Evolutionary conservation across 2,113 vertebrate genomes (phyloP).

Genomic region (Burhinus oedicnemus): DNA sequence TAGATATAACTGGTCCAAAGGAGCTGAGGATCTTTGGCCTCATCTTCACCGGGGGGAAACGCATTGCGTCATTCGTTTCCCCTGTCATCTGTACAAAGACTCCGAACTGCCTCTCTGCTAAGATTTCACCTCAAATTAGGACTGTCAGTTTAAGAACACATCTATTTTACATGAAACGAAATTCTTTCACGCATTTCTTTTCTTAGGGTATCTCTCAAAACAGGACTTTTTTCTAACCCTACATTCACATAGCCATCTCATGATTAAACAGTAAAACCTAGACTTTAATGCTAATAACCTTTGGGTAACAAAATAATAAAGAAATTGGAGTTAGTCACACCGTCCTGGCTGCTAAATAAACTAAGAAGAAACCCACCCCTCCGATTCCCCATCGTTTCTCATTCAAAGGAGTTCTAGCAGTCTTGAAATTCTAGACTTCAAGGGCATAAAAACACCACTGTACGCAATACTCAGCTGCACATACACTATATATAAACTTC

Average conservation of each 20-base stretch:
- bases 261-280: background rate
- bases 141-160: background rate
- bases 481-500: background rate
- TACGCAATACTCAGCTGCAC: background rate
- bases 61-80: background rate
- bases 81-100: background rate
- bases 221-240: background rate
- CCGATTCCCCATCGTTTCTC: background rate
- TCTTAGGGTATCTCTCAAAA: background rate
- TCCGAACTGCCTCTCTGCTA: background rate
- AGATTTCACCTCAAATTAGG: background rate
- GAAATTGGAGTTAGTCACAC: background rate
- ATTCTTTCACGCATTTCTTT: background rate
- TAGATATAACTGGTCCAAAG: background rate
- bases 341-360: background rate
- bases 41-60: background rate
- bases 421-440: background rate
- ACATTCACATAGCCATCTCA: accelerated
- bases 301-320: background rate
- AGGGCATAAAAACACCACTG: background rate
- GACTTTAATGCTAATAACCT: background rate
- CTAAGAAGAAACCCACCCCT: background rate
- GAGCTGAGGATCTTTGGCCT: background rate
- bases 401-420: background rate
- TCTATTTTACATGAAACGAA: background rate